Base-by-base conservation (phyloP, 2,113 vertebrate species). In the Vidua macroura region DNA sequence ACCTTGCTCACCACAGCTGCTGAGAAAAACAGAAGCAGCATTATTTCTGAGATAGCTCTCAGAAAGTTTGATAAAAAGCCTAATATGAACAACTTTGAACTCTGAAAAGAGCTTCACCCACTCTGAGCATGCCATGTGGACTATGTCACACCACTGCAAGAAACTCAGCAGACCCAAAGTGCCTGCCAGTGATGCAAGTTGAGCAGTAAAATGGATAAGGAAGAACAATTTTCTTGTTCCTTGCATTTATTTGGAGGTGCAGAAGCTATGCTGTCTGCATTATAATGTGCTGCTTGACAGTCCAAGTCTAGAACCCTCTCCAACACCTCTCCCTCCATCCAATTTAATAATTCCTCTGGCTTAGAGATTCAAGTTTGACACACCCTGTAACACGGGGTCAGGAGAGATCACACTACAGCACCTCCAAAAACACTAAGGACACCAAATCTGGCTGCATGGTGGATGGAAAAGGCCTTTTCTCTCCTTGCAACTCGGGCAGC, bases 301-400 rank as follows among this genome's bases (percentile, higher is more conserved):
- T 15, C 15, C 37, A 80, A 37, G 33, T 37, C 52, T n/a, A 69
- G 59, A 83, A 63, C 13, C 24, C 31, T 53, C 24, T 11, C 41
- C 44, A 79, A 44, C 41, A n/a, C 3, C 8, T 77, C 51, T 24
- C 44, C 33, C 21, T 81, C 39, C 7, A 9, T 33, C 10, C 28
- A 56, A 13, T 77, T 68, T 27, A 66, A 3, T 53, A 83, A 70
- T 11, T 60, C 30, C 21, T 39, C 18, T 67, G 43, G 23, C 13
- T 88, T 31, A 33, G 20, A 80, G 53, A 84, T 9, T 22, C 3
- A 74, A 53, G 12, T 73, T 13, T 46, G 37, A 70, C 7, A 6
- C 5, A 5, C 6, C 63, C 31, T 2, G 1, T 24, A 58, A 81
- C 0, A 3, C 0, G 7, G 14, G 33, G 24, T 44, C 17, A 60